Evolutionary conservation across 2,888 invertebrate species (phyloP), one percentile per base, ranked within the genome.

Genomic region (Muschampia staudingeri): DNA sequence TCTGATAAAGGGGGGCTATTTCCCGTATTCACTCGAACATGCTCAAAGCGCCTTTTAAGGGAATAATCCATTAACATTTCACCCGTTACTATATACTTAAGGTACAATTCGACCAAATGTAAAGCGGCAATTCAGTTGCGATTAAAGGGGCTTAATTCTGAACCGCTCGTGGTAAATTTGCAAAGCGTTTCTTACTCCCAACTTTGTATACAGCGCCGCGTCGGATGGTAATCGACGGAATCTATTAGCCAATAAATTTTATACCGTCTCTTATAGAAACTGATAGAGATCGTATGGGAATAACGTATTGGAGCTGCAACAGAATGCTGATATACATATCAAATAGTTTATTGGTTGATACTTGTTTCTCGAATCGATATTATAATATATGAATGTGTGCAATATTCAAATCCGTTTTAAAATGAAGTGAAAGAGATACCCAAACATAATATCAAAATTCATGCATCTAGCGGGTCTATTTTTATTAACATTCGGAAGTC

Each of bases 1-100:
- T 67, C 76, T 76, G 75, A 79, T 73, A 67, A 0, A 69, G 30
- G 30, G 30, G 56, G 40, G 56, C 76, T 40, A 71, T 71, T 76
- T 77, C 69, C 76, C 65, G 48, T 71, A 72, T 76, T 80, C 69
- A 34, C 67, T 37, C 1, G 70, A 40, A 71, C 52, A 40, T 69
- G 69, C 70, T 61, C 75, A 70, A 88, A 86, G 87, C 89, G 84
- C 93, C 92, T 86, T 87, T 91, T 92, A 93, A 92, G 94, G 95
- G 91, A 93, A 93, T 92, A 92, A 94, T 93, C 94, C 93, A 95
- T 95, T 95, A 94, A 92, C 93, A 93, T 94, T 94, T 93, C 91
- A 91, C 91, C 88, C 90, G 88, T 90, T 91, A 92, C 91, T 91
- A 93, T 91, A 92, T 92, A 93, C 93, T 91, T 91, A 92, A 90